Percentiles rank a stretch among this genome's conserved stretches.
Evolutionary conservation across 2,797 vertebrate species (phyloP).

Genomic region (Parauchenoglanis ngamensis): DNA sequence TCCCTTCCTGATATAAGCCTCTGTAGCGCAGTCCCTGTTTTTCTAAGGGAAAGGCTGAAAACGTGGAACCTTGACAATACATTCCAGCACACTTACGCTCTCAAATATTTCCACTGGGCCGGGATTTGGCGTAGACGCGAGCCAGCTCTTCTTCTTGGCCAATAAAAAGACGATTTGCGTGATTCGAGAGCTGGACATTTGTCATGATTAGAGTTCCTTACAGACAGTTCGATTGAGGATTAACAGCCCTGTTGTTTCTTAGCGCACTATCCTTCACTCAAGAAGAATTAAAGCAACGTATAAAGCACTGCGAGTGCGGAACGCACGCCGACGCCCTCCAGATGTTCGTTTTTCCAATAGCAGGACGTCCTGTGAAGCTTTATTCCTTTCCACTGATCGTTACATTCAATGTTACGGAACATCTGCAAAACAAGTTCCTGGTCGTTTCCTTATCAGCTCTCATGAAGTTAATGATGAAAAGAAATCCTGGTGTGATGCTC

Average conservation of each 20-base stretch:
- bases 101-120: slow-evolving; percentile 22
- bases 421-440: not conserved
- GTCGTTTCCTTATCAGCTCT: not conserved
- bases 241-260: not conserved
- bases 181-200: not conserved
- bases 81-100: slow-evolving; percentile 3
- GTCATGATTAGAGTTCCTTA: not conserved
- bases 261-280: not conserved
- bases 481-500: not conserved
- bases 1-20: not conserved
- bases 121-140: not conserved
- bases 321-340: not conserved
- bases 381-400: not conserved
- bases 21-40: not conserved
- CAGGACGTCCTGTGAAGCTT: not conserved
- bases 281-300: not conserved
- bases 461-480: not conserved
- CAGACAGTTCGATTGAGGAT: not conserved
- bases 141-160: not conserved
- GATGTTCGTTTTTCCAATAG: not conserved
- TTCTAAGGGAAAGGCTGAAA: slow-evolving; percentile 17
- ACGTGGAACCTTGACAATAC: not conserved
- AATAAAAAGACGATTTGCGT: not conserved
- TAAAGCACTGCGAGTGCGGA: not conserved
- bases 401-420: not conserved